Evolutionary conservation across 2,113 vertebrate genomes (phyloP).

Genomic region (Silurus glanis): DNA sequence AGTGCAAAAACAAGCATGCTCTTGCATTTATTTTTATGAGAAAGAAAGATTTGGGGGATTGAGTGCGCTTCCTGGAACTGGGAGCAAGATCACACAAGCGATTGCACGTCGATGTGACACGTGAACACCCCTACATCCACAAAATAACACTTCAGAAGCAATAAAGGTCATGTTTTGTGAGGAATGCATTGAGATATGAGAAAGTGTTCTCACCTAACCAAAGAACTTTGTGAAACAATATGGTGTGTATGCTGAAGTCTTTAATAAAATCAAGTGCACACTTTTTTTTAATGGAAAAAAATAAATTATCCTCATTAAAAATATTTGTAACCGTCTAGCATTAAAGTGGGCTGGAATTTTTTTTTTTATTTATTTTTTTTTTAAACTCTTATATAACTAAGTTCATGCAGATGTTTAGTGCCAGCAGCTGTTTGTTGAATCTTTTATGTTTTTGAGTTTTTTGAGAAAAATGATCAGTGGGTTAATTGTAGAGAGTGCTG

Average conservation of each 20-base stretch:
- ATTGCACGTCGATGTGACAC: neutral
- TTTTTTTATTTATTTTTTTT: neutral
- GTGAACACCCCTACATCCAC: neutral
- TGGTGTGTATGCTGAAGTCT: neutral
- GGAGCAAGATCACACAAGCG: neutral
- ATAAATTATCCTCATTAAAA: too few species aligned
- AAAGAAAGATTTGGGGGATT: neutral
- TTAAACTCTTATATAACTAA: too few species aligned
- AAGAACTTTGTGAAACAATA: neutral
- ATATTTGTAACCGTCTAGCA: neutral
- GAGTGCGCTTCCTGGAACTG: neutral
- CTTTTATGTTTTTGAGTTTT: neutral
- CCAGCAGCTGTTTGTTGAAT: neutral
- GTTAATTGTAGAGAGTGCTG: conserved; percentile 8
- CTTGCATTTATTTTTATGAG: neutral
- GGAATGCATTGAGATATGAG: neutral
- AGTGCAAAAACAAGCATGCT: neutral
- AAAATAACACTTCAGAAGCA: neutral
- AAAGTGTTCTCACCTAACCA: neutral
- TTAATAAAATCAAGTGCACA: too few species aligned
- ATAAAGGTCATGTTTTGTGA: neutral
- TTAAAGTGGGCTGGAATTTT: neutral
- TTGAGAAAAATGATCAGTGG: neutral
- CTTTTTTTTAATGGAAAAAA: too few species aligned
- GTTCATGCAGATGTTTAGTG: neutral